phyloP scores from a whole-genome alignment of 2,888 invertebrate species.

The Lordiphosa andalusiaca region DNA sequence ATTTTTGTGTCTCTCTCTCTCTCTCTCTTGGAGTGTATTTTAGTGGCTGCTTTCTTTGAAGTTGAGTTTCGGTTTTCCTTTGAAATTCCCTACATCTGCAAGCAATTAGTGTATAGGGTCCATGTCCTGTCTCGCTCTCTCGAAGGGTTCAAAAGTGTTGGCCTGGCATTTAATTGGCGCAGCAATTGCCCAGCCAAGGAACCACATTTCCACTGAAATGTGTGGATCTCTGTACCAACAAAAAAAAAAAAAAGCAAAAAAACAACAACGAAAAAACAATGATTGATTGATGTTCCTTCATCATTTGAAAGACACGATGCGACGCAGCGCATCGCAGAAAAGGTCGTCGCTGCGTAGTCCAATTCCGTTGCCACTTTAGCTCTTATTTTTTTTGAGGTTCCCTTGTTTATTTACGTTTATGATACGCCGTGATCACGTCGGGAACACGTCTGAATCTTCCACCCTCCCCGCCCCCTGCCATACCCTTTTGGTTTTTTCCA shows the following conservation, averaged over 20 bases:
- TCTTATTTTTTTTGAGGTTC: slow-evolving; percentile 17
- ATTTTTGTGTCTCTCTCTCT: not conserved
- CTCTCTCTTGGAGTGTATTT: slow-evolving; percentile 38
- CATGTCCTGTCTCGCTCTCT: slow-evolving; percentile 33
- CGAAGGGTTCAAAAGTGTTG: slow-evolving; percentile 62
- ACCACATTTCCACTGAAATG: slow-evolving; percentile 55
- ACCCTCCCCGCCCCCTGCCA: slow-evolving; percentile 10
- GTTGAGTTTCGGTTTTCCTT: slow-evolving; percentile 69
- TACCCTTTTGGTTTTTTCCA: slow-evolving; percentile 37
- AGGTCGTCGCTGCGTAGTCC: slow-evolving; percentile 38
- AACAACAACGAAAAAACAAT: slow-evolving; percentile 39
- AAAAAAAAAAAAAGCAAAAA: slow-evolving; percentile 9
- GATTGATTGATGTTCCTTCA: slow-evolving; percentile 68
- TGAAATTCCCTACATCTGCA: slow-evolving; percentile 65
- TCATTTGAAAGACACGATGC: slow-evolving; percentile 22
- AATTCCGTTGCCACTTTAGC: slow-evolving; percentile 3
- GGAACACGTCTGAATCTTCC: slow-evolving; percentile 1
- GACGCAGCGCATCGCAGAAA: slow-evolving; percentile 37
- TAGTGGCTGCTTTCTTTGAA: slow-evolving; percentile 64
- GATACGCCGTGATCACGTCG: slow-evolving; percentile 50
- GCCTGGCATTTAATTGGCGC: slow-evolving; percentile 69
- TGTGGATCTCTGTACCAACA: slow-evolving; percentile 26
- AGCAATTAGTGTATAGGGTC: slow-evolving; percentile 73
- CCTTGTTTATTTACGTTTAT: slow-evolving; percentile 40
- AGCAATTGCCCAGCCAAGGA: slow-evolving; percentile 49